Percentiles rank a stretch among this genome's conserved stretches.
phyloP scores from a whole-genome alignment of 2,888 invertebrate species.

The Orchesella flavescens region DNA sequence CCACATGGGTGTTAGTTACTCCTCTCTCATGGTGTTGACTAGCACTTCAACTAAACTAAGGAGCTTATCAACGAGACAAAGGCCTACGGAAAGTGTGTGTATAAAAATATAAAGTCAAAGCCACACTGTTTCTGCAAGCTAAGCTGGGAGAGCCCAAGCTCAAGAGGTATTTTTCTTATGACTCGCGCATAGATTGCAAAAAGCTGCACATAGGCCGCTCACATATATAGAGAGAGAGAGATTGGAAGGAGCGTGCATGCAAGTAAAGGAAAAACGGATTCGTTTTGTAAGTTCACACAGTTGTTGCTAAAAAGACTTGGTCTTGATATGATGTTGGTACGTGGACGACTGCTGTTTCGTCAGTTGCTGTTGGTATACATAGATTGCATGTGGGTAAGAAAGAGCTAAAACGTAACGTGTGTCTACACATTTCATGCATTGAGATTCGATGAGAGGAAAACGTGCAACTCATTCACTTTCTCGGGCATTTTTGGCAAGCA shows the following conservation, averaged over 20 bases:
- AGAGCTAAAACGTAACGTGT: no score
- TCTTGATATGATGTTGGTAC: neutral
- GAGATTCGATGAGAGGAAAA: slow-evolving; percentile 17
- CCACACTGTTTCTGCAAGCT: neutral
- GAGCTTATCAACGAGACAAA: neutral
- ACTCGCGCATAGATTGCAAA: no score
- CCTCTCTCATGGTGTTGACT: neutral
- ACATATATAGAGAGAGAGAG: no score
- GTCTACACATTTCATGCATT: no score
- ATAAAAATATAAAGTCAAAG: neutral
- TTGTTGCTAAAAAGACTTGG: no score
- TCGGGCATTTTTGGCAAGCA: slow-evolving; percentile 53
- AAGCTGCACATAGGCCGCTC: no score
- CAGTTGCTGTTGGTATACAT: neutral
- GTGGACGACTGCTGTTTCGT: neutral
- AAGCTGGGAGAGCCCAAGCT: neutral
- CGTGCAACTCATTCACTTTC: slow-evolving; percentile 57
- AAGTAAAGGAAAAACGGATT: no score
- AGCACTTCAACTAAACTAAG: neutral
- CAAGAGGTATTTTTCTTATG: no score
- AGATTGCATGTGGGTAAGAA: neutral
- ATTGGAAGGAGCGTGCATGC: no score
- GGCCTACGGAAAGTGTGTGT: neutral
- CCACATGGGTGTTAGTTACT: neutral
- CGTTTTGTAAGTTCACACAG: no score